Conservation (phyloP, 2,888 invertebrate species). For the Cryptophagus acutangulus region DNA sequence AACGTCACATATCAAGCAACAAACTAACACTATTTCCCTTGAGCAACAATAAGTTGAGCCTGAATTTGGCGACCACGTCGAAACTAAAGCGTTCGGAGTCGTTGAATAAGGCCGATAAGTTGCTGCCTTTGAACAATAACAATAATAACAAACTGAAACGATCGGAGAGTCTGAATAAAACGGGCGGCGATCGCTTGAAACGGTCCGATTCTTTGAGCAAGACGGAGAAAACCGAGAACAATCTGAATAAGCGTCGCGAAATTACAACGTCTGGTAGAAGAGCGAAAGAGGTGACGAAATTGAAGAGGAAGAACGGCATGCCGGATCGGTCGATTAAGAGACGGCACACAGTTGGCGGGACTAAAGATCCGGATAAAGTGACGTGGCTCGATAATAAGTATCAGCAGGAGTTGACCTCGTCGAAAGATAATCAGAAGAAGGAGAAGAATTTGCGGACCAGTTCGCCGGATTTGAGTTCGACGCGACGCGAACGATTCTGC, state of each 20-base stretch:
- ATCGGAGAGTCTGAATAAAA: conserved; percentile 58
- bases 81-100: conserved; percentile 59
- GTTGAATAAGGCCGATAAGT: conserved; percentile 54
- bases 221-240: conserved; percentile 73
- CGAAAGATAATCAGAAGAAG: conserved; percentile 41
- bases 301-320: conserved; percentile 73
- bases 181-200: conserved; percentile 49
- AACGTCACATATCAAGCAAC: conserved; percentile 35
- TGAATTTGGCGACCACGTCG: conserved; percentile 2
- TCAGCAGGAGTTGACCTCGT: conserved; percentile 47
- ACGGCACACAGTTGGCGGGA: conserved; percentile 88
- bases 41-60: conserved; percentile 17
- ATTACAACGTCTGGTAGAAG: conserved; percentile 44
- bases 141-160: conserved; percentile 53
- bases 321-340: conserved; percentile 80
- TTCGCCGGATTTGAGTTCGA: conserved; percentile 56
- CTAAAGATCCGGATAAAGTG: conserved; percentile 75
- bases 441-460: conserved; percentile 57
- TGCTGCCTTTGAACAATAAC: conserved; percentile 45
- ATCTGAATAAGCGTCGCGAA: conserved; percentile 69
- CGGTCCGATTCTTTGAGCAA: conserved; percentile 63
- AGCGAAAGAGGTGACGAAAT: conserved; percentile 55
- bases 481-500: conserved; percentile 46
- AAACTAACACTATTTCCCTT: conserved; percentile 28
- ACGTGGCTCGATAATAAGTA: conserved; percentile 54